A percentile compares a stretch with the other conserved stretches of the same genome.
Evolutionary conservation across 2,797 vertebrate species (phyloP).

Genomic region (Arctocebus calabarensis): DNA sequence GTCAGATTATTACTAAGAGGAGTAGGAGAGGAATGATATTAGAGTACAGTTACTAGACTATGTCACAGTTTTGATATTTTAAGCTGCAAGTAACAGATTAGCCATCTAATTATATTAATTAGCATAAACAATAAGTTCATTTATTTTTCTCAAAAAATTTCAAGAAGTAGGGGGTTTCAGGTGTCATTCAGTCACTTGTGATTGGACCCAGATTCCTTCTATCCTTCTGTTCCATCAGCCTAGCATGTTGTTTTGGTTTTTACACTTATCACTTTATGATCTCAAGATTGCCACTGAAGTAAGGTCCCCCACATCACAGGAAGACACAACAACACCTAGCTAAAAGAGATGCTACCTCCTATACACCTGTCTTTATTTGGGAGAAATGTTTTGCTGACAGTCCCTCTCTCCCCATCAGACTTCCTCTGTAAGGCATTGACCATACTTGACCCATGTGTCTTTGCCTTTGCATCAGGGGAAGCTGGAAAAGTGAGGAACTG

Average conservation of each 20-base stretch:
- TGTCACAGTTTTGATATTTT: neutral
- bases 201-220: neutral
- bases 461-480: neutral
- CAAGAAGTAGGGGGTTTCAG: neutral
- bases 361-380: neutral
- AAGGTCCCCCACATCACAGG: neutral
- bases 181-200: neutral
- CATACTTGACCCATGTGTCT: rapidly evolving
- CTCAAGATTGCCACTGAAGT: neutral
- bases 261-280: neutral
- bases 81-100: neutral
- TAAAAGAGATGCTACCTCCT: neutral
- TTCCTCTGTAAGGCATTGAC: neutral
- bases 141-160: neutral
- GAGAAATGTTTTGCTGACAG: neutral
- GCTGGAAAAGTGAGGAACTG: neutral
- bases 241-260: neutral
- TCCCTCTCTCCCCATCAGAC: neutral
- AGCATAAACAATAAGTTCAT: neutral
- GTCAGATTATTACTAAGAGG: neutral
- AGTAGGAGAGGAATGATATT: neutral
- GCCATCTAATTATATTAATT: neutral
- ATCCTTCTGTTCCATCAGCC: neutral
- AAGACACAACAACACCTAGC: neutral
- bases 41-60: neutral